Evolutionary conservation across 2,888 invertebrate species (phyloP).

Genomic region (Prosopocoilus inquinatus): DNA sequence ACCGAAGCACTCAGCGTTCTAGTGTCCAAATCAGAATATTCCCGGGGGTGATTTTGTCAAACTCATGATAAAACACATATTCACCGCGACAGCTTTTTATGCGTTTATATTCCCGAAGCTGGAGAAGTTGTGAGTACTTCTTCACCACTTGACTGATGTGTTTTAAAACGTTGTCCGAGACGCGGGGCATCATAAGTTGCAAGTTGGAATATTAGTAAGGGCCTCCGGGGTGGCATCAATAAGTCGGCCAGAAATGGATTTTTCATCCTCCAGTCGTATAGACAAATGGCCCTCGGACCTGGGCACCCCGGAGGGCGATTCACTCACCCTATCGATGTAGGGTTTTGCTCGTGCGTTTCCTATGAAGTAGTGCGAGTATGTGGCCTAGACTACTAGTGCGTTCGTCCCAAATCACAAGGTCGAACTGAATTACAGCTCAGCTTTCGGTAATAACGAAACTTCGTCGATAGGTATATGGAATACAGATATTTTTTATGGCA

Average conservation of each 20-base stretch:
- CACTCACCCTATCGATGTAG: constrained; percentile 27
- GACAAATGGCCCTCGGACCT: constrained; percentile 50
- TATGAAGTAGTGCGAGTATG: not conserved
- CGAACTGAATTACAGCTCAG: constrained; percentile 25
- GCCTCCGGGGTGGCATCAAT: constrained; percentile 52
- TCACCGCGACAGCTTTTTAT: constrained; percentile 39
- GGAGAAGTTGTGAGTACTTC: constrained; percentile 8
- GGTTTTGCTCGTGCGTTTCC: constrained; percentile 7
- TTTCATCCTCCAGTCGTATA: constrained; percentile 48
- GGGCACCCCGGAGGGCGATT: constrained; percentile 42
- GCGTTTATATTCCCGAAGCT: constrained; percentile 21
- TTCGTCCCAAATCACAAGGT: constrained; percentile 20
- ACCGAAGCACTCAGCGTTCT: constrained; percentile 43
- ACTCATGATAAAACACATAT: constrained; percentile 45
- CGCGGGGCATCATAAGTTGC: constrained; percentile 44
- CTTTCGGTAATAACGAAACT: constrained; percentile 26
- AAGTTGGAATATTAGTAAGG: constrained; percentile 43
- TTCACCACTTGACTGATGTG: constrained; percentile 41
- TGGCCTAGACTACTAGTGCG: not conserved
- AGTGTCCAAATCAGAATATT: constrained; percentile 48
- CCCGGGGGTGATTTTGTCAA: constrained; percentile 42
- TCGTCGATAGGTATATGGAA: constrained; percentile 27
- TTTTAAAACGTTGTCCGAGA: constrained; percentile 45
- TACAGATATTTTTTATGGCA: constrained; percentile 27
- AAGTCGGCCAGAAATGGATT: constrained; percentile 55